Base-by-base conservation (phyloP, 1,140 invertebrate genomes). In the Ptiloglossa arizonensis region DNA sequence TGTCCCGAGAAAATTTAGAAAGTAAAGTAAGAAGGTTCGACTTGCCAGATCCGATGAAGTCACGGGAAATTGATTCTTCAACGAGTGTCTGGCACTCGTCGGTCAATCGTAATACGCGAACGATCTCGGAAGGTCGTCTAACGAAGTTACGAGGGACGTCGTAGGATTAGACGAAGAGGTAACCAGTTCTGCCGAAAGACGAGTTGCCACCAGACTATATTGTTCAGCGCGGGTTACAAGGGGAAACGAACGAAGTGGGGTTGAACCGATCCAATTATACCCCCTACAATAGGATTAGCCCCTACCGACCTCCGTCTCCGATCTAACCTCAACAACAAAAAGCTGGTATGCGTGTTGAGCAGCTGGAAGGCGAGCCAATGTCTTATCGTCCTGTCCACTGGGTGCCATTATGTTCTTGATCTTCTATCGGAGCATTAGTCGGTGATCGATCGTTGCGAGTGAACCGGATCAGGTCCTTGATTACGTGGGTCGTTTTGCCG, bases 271-370 rank as follows among this genome's bases (percentile, higher is more conserved):
- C 87, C 87, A 88, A 88, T 88, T 88, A 88, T 87, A 81, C 82
- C 84, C 83, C 72, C 76, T 87, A 86, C 87, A 88, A 87, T 88
- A 78, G 87, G 87, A 88, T 88, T 87, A 88, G 77, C 57, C 78
- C 60, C 57, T 60, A 64, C 22, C 75, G 77, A 81, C 67, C 80
- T 56, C 52, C 78, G 64, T 75, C 70, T 77, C 38, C 79, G 78
- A 69, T 66, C 64, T 60, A 80, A 63, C 78, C 82, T 76, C 60
- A 50, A 63, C 67, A 64, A 68, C 76, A 79, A 84, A 85, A 85
- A 83, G 57, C 70, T 75, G 69, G 68, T 68, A 69, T 44, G 63
- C 63, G 63, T 38, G 70, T 62, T 59, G 74, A 73, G 56, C 64
- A 59, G 54, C 66, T 71, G 57, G 50, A 81, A 52, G 46, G 27